phyloP scores from a whole-genome alignment of 2,113 vertebrate genomes.

The Dipodomys stephensi region DNA sequence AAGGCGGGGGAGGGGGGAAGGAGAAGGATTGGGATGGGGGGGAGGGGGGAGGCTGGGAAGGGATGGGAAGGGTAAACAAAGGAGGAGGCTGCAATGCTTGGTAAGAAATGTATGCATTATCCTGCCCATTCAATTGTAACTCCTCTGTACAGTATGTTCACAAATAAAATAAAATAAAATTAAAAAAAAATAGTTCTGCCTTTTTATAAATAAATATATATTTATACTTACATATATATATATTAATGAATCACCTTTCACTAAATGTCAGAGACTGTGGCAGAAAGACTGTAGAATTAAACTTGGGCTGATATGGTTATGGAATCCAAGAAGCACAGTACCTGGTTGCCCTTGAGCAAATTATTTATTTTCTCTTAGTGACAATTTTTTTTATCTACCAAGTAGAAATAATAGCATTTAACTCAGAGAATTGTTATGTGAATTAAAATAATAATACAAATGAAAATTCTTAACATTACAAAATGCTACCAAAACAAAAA shows the following conservation, averaged over 20 bases:
- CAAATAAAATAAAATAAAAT: too few species aligned
- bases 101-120: too few species aligned
- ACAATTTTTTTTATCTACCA: conserved; percentile 45
- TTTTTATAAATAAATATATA: background rate
- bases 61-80: too few species aligned
- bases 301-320: background rate
- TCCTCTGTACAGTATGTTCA: too few species aligned
- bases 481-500: conserved; percentile 25
- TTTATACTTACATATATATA: too few species aligned
- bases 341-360: background rate
- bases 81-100: too few species aligned
- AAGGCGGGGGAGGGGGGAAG: too few species aligned
- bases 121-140: too few species aligned
- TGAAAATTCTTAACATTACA: background rate
- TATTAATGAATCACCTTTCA: conserved; percentile 50
- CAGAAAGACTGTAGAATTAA: conserved; percentile 50
- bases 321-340: conserved; percentile 15
- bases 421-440: background rate
- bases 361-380: background rate
- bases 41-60: too few species aligned
- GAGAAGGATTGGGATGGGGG: too few species aligned
- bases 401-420: conserved; percentile 1
- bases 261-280: conserved; percentile 5
- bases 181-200: too few species aligned
- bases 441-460: background rate